These are phyloP conservation scores for Apteryx mantelli DNA, from an alignment of 2,113 vertebrate genomes.

Conservation along the genomic window DNA sequence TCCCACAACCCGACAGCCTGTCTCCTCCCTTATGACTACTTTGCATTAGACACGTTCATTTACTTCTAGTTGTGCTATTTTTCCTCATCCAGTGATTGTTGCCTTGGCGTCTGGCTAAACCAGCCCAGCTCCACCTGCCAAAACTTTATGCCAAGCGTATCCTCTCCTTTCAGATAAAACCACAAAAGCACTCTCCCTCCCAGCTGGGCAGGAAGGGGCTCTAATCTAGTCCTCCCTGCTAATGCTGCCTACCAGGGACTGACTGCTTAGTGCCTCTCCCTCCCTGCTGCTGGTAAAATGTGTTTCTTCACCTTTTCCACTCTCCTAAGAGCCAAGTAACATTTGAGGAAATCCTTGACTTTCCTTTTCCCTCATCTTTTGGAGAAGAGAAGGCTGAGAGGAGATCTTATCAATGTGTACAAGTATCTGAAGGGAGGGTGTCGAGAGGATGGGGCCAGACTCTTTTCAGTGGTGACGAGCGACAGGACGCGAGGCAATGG, in stretches of 20 bases:
- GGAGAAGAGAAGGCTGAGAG: too few relatives aligned
- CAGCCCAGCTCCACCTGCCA: background rate
- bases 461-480: too few relatives aligned
- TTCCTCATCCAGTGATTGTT: background rate
- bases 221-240: background rate
- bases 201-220: background rate
- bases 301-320: background rate
- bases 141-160: background rate
- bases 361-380: background rate
- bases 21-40: fast-evolving
- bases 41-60: background rate
- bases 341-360: background rate
- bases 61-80: background rate
- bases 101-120: background rate
- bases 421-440: too few relatives aligned
- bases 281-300: background rate
- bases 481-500: too few relatives aligned
- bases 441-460: too few relatives aligned
- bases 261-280: background rate
- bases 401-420: too few relatives aligned
- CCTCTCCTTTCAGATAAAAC: background rate
- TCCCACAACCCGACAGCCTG: background rate
- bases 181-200: background rate
- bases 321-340: background rate
- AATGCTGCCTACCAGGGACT: background rate